Evolutionary conservation across 2,888 invertebrate species (phyloP).

Genomic region (Brenthis hecate): DNA sequence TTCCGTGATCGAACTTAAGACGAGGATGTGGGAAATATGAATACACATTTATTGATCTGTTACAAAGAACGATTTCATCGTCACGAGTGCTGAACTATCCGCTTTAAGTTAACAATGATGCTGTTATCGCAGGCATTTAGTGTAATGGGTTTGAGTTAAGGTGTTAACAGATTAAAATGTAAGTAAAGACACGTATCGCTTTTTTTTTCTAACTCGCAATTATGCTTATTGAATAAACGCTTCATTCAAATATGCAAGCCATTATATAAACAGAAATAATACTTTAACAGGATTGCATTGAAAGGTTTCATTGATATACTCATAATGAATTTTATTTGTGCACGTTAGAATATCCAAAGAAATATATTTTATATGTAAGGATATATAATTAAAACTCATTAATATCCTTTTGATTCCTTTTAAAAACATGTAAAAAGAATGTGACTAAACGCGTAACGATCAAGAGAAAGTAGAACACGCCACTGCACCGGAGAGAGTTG

Average conservation of each 20-base stretch:
- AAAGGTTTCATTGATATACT: constrained; percentile 54
- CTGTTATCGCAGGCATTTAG: constrained; percentile 13
- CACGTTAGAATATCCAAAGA: too few relatives aligned
- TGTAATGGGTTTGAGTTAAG: not conserved
- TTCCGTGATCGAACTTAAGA: not conserved
- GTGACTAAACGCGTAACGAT: constrained; percentile 19
- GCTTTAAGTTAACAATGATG: constrained; percentile 22
- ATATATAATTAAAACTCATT: not conserved
- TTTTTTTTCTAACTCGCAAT: not conserved
- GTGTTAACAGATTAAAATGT: not conserved
- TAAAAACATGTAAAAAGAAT: constrained; percentile 24
- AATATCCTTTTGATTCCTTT: constrained; percentile 8
- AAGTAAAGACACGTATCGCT: not conserved
- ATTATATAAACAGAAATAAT: constrained; percentile 18
- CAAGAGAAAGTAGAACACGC: constrained; percentile 41
- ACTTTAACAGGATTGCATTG: constrained; percentile 62
- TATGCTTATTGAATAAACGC: not conserved
- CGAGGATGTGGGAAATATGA: constrained; percentile 19
- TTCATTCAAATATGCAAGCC: constrained; percentile 12
- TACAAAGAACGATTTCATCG: constrained; percentile 23
- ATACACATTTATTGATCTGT: constrained; percentile 25
- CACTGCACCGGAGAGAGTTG: constrained; percentile 37
- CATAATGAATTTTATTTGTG: not conserved
- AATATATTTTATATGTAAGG: too few relatives aligned
- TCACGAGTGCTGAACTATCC: constrained; percentile 20